Base-by-base conservation (phyloP, 2,888 invertebrate species). In the Bellardia bayeri region DNA sequence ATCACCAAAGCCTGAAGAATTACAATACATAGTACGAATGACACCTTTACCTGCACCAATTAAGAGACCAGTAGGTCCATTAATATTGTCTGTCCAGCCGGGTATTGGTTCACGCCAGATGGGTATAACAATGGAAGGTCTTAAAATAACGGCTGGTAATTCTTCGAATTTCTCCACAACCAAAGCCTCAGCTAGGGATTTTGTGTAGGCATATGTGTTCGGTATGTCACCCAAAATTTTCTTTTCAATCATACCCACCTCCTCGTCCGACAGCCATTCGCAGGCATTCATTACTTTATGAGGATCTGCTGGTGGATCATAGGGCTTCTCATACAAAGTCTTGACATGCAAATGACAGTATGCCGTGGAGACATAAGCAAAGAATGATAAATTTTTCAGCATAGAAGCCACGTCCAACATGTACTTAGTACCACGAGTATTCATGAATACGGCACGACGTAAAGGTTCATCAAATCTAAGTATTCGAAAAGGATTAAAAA, bases 31-130 rank as follows among this genome's bases (percentile, higher is more conserved):
- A 0, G 97, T 96, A n/a, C 98, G 95, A 86, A 98, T 95, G 0
- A 98, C 97, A 0, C 98, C 98, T 92, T 98, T 98, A 11, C 98
- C 97, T 8, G 97, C 97, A 92, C 89, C 96, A 76, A 96, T 97
- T 4, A 98, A 94, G 1, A 97, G 94, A 8, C 98, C 98, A 0
- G 97, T 96, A 0, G 98, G 98, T n/a, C 98, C 98, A 91, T 98
- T 98, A 80, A 98, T 96, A 91, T 98, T 98, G 92, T 98, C 98
- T 0, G 98, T 97, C 98, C 98, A 97, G 7, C 97, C 98, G 0
- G 97, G 97, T 0, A 97, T 91, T 0, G 98, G 98, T 86, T 97
- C 97, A 91, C 95, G 96, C 97, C 97, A 97, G 64, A 97, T 95
- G 2, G 98, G 98, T 85, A 98, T 97, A 33, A 99, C 97, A 90